Base-by-base conservation (phyloP, 2,113 vertebrate species). In the Nothocercus julius region DNA sequence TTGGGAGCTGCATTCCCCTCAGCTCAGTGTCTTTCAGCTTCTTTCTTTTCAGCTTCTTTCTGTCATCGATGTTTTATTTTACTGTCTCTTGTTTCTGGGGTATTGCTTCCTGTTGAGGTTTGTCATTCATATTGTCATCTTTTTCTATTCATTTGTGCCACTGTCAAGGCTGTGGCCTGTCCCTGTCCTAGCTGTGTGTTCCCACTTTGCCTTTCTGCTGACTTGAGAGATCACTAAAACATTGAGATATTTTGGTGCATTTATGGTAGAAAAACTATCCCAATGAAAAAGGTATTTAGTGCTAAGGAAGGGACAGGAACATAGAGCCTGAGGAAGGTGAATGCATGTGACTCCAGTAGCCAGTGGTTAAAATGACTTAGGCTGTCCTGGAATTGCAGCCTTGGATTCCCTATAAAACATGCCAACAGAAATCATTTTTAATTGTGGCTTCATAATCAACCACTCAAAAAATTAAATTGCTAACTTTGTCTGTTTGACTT, bases 231-330 rank as follows among this genome's bases (percentile, higher is more conserved):
- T 79, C 21, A 1, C 38, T 19, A 9, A 28, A 9, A 0, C 2
- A 0, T 15, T 24, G 66, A 90, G n/a, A 47, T 47, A 8, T 7
- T 54, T 38, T 13, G 72, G 0, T 27, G 1, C 1, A 0, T 0
- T 4, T 64, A 22, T 49, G 63, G 4, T 53, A 49, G 47, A 13
- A 54, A 68, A 82, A 38, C 20, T 28, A 24, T 38, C 22, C 27
- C 59, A 8, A 2, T 17, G 59, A 11, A 25, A 13, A 1, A 53
- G 34, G 21, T 13, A 59, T 28, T 36, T 25, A 32, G 68, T 6
- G 67, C 63, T 27, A 32, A 45, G 72, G 49, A 38, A 34, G n/a
- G 40, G 45, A 51, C 24, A 7, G 49, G 78, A 74, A 4, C 47
- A 4, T 0, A 0, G 10, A 28, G 32, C 49, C 67, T 73, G 40